Conservation (phyloP, 2,113 vertebrate species). For the Himantopus leucocephalus region DNA sequence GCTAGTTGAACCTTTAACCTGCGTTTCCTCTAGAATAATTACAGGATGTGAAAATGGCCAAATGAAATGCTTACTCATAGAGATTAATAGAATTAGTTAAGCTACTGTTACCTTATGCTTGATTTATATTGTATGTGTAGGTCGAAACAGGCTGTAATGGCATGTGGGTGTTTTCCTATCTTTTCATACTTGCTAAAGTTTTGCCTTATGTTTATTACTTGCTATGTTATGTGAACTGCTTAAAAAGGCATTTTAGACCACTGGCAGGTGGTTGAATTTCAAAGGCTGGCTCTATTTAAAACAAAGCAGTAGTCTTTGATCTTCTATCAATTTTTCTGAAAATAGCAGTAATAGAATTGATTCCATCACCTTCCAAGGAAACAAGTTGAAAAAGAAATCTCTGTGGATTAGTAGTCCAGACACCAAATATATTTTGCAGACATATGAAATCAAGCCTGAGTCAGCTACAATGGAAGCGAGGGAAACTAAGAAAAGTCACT, state of each 20-base stretch:
- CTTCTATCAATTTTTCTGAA: not conserved
- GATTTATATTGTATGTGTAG: conserved; percentile 33
- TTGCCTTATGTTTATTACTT: conserved; percentile 31
- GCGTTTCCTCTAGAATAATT: conserved; percentile 73
- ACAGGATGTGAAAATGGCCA: conserved; percentile 69
- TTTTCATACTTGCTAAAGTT: conserved; percentile 16
- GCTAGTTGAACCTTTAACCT: conserved; percentile 72
- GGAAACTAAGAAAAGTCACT: not conserved
- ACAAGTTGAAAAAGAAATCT: conserved; percentile 26
- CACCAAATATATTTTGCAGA: conserved; percentile 29
- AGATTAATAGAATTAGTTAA: conserved; percentile 72
- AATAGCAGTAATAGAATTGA: conserved; percentile 44
- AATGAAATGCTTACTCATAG: conserved; percentile 60
- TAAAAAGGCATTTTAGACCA: conserved; percentile 27
- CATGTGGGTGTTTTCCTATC: conserved; percentile 37
- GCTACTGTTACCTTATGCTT: conserved; percentile 57
- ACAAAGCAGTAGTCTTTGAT: conserved; percentile 46
- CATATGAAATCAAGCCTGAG: not conserved
- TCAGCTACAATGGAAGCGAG: not conserved
- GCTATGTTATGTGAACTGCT: conserved; percentile 14
- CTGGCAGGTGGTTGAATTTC: conserved; percentile 45
- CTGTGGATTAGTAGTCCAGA: conserved; percentile 26
- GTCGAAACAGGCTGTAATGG: not conserved
- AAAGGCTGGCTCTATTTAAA: conserved; percentile 52
- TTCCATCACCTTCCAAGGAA: conserved; percentile 27